Conservation (phyloP, 2,113 vertebrate genomes). For the Pseudorhombus dupliciocellatus region DNA sequence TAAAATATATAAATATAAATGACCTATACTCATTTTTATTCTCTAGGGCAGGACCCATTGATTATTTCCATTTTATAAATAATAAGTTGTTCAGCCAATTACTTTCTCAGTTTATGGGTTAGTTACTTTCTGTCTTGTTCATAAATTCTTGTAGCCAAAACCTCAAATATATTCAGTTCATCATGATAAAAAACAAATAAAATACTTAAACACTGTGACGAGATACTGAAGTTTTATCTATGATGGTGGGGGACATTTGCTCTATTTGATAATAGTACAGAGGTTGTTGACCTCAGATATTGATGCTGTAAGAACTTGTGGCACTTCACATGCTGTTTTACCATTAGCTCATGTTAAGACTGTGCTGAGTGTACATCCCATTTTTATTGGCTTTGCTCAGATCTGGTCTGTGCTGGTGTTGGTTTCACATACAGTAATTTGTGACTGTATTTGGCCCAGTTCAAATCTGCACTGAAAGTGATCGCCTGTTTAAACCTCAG, state of each 20-base stretch:
- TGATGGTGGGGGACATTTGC: too few relatives aligned
- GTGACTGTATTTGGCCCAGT: not conserved
- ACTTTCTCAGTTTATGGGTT: not conserved
- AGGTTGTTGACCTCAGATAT: too few relatives aligned
- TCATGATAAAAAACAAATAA: too few relatives aligned
- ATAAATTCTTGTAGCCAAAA: too few relatives aligned
- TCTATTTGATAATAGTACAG: too few relatives aligned
- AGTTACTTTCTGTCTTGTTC: not conserved
- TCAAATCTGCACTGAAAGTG: conserved; percentile 7
- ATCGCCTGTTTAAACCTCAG: conserved; percentile 9
- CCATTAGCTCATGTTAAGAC: not conserved
- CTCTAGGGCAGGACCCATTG: not conserved
- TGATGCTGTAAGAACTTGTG: too few relatives aligned
- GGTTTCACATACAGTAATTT: too few relatives aligned
- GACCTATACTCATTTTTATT: not conserved
- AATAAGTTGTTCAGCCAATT: not conserved
- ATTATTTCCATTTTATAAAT: not conserved
- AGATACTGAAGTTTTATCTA: too few relatives aligned
- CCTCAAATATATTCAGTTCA: too few relatives aligned
- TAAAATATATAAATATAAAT: not conserved
- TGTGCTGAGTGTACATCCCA: not conserved
- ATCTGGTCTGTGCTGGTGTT: not conserved
- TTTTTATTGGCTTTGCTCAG: not conserved
- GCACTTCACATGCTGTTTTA: too few relatives aligned
- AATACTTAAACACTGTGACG: too few relatives aligned